A percentile compares a stretch with the other conserved stretches of the same genome.
Evolutionary conservation across 2,797 vertebrate species (phyloP).

Genomic region (Microcaecilia unicolor): DNA sequence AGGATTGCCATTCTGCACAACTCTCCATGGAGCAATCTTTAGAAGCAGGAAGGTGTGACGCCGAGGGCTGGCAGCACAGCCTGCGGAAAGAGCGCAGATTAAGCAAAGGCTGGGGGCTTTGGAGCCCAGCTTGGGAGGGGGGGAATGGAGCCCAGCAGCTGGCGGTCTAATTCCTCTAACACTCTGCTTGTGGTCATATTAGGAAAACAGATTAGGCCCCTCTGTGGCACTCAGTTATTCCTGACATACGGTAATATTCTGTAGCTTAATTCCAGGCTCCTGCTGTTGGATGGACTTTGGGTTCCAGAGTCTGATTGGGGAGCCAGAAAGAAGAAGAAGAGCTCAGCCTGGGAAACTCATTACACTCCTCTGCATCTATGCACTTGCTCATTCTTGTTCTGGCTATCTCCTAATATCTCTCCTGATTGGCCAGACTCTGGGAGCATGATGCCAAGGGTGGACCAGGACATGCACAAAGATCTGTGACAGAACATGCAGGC

Average conservation of each 20-base stretch:
- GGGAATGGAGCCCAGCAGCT: conserved; percentile 68
- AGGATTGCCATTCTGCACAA: conserved; percentile 61
- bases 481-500: no score
- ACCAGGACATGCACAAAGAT: no score
- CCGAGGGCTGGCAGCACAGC: conserved; percentile 77
- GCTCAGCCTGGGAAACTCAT: not conserved
- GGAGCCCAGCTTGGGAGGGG: no score
- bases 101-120: conserved; percentile 46
- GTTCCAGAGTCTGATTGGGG: not conserved
- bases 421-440: no score
- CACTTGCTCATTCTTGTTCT: no score
- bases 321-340: not conserved
- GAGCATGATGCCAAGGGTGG: no score
- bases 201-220: conserved; percentile 94
- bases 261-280: conserved; percentile 70
- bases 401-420: no score
- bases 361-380: not conserved
- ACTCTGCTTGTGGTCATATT: conserved; percentile 95
- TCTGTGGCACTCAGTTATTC: conserved; percentile 76
- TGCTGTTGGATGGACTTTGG: conserved; percentile 15
- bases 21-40: conserved; percentile 91
- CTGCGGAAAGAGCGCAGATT: conserved; percentile 67
- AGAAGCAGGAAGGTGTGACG: conserved; percentile 94
- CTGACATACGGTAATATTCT: conserved; percentile 86
- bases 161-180: conserved; percentile 92